Percentiles rank a stretch among this genome's conserved stretches.
phyloP scores from a whole-genome alignment of 2,888 invertebrate genomes.

The Ctena decussata region DNA sequence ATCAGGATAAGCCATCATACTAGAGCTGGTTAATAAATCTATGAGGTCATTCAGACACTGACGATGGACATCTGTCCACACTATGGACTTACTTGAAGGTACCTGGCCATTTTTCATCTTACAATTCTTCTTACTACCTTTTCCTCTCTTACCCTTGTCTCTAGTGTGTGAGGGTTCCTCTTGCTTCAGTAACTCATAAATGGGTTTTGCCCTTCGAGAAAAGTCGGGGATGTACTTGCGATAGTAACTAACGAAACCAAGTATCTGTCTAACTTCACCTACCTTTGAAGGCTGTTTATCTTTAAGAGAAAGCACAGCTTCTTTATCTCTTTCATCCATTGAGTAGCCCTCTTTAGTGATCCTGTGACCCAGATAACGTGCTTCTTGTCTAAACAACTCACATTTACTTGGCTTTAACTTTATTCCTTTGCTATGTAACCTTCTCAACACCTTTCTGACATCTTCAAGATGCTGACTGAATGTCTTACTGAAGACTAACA shows the following conservation, averaged over 20 bases:
- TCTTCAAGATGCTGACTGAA: constrained; percentile 63
- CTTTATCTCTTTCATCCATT: constrained; percentile 54
- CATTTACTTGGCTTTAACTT: constrained; percentile 62
- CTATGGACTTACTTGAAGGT: constrained; percentile 9
- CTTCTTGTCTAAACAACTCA: constrained; percentile 45
- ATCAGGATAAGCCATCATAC: constrained; percentile 38
- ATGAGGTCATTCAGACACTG: constrained; percentile 21
- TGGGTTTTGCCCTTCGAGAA: constrained; percentile 41
- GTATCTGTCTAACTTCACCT: constrained; percentile 50
- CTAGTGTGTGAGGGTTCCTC: background rate
- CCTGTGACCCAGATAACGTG: constrained; percentile 58
- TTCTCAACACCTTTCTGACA: constrained; percentile 44
- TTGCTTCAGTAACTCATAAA: constrained; percentile 51
- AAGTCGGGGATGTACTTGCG: constrained; percentile 54
- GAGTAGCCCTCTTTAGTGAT: constrained; percentile 48
- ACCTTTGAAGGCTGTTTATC: constrained; percentile 32
- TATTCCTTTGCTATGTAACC: constrained; percentile 49
- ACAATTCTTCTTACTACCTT: constrained; percentile 13
- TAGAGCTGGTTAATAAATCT: constrained; percentile 9
- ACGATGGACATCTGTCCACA: constrained; percentile 30
- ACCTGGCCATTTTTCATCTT: constrained; percentile 22
- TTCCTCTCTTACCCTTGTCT: constrained; percentile 10
- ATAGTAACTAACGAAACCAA: constrained; percentile 51
- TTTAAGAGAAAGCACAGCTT: constrained; percentile 43
- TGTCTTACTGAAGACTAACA: constrained; percentile 52